phyloP scores from a whole-genome alignment of 2,797 vertebrate species.

The Gymnodraco acuticeps region DNA sequence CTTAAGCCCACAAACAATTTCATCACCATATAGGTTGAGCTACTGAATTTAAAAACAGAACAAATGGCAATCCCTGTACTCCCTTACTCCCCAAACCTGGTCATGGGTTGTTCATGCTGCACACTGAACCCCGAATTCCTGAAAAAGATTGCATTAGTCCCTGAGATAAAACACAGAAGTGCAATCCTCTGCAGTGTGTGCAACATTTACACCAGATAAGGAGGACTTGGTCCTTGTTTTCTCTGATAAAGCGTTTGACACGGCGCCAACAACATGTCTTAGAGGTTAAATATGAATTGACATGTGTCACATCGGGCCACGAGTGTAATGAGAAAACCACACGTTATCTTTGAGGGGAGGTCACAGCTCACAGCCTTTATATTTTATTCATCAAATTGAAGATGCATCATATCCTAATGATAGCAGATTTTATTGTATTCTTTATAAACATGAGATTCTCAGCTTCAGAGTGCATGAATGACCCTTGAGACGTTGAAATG shows the following conservation, averaged over 20 bases:
- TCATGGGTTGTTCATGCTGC: conserved; percentile 65
- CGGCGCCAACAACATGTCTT: conserved; percentile 75
- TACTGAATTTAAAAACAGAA: too few species aligned
- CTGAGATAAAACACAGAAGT: conserved; percentile 70
- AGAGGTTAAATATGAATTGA: conserved; percentile 84
- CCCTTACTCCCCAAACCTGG: not conserved
- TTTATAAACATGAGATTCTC: not conserved
- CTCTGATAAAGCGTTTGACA: conserved; percentile 78
- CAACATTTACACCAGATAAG: conserved; percentile 78
- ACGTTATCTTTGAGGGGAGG: conserved; percentile 12
- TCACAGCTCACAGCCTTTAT: conserved; percentile 6
- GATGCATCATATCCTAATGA: conserved; percentile 12
- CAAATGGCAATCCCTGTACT: too few species aligned
- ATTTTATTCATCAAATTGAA: conserved; percentile 13
- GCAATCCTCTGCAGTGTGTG: conserved; percentile 57
- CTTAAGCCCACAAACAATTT: too few species aligned
- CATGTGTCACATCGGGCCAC: conserved; percentile 57
- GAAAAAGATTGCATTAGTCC: conserved; percentile 80
- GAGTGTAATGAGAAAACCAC: conserved; percentile 31
- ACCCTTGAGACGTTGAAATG: conserved; percentile 36
- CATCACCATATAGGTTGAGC: too few species aligned
- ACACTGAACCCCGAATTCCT: conserved; percentile 62
- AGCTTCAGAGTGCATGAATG: conserved; percentile 14
- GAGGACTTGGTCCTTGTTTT: conserved; percentile 65
- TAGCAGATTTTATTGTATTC: not conserved